Conservation (phyloP, 1,140 invertebrate species). For the Drosophila subobscura region DNA sequence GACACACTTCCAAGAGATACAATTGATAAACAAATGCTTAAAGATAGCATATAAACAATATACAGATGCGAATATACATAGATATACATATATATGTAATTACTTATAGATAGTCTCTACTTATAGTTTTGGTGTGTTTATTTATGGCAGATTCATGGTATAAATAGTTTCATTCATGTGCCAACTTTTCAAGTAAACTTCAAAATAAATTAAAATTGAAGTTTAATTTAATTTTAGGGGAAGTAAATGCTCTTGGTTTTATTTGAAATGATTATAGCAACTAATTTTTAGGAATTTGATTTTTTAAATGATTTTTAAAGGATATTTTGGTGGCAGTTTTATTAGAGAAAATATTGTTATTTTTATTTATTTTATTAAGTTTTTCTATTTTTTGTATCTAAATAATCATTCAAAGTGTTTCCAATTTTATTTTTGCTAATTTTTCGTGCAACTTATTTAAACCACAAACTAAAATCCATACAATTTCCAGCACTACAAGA, state of each 20-base stretch:
- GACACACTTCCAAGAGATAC: constrained; percentile 38
- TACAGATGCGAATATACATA: constrained; percentile 10
- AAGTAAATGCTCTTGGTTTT: no score
- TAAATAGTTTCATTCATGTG: constrained; percentile 37
- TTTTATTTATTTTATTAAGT: not conserved
- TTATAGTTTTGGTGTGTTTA: constrained; percentile 1
- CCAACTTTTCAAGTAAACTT: constrained; percentile 50
- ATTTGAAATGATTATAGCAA: no score
- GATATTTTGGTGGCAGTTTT: not conserved
- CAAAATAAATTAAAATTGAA: not conserved
- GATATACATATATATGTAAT: not conserved
- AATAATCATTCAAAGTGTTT: not conserved
- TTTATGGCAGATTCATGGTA: constrained; percentile 21
- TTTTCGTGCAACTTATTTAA: no score
- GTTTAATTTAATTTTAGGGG: not conserved
- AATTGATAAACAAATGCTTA: constrained; percentile 40
- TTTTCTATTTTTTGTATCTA: no score
- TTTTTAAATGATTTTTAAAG: not conserved
- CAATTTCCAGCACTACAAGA: no score
- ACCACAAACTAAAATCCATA: no score
- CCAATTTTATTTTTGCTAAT: no score
- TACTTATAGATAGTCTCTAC: not conserved
- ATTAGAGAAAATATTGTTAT: not conserved
- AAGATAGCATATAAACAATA: constrained; percentile 5
- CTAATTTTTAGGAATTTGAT: not conserved